phyloP scores from a whole-genome alignment of 2,113 vertebrate genomes.

The Passer domesticus region DNA sequence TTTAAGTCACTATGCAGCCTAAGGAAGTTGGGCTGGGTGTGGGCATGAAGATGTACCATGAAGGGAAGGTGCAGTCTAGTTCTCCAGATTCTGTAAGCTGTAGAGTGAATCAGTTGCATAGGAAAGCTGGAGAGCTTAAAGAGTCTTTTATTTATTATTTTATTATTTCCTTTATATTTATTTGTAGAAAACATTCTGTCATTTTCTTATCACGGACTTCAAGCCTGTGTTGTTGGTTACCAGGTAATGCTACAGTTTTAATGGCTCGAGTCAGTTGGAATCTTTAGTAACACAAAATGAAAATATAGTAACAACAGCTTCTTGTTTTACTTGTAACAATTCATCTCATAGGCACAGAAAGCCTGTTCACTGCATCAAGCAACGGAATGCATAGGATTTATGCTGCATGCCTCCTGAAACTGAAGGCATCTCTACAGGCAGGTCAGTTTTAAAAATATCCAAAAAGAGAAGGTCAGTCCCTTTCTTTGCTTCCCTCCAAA shows the following conservation, averaged over 20 bases:
- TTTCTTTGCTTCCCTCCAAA: background rate
- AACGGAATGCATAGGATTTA: background rate
- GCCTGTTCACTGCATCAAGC: background rate
- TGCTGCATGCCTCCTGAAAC: background rate
- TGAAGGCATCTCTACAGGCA: background rate
- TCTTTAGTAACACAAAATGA: background rate
- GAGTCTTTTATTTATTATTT: background rate
- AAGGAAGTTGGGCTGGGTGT: background rate
- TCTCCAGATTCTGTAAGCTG: background rate
- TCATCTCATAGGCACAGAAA: background rate
- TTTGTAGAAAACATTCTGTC: background rate
- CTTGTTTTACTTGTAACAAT: background rate
- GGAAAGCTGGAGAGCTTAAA: background rate
- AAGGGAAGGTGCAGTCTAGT: rapidly evolving
- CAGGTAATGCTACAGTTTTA: background rate
- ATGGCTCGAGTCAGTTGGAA: background rate
- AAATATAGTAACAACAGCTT: background rate
- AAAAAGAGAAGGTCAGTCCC: background rate
- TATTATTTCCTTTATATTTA: background rate
- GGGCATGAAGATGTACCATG: background rate
- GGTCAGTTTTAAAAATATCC: background rate
- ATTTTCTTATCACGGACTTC: background rate
- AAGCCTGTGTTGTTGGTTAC: background rate
- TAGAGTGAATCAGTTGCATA: background rate
- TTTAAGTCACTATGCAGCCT: background rate